phyloP scores from a whole-genome alignment of 2,797 vertebrate species.

The Carduelis carduelis region DNA sequence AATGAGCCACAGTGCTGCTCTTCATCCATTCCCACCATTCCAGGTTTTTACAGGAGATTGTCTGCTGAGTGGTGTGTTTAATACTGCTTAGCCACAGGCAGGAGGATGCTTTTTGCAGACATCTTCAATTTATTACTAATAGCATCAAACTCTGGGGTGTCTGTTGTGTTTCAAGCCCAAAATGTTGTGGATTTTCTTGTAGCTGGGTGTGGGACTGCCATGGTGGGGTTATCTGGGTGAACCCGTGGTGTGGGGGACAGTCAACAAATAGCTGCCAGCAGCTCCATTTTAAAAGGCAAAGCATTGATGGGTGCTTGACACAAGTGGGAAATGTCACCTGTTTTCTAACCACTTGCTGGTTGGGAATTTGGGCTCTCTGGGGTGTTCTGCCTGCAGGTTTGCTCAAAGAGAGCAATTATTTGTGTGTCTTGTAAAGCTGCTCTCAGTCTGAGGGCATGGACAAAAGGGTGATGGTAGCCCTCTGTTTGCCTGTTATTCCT shows the following conservation, averaged over 20 bases:
- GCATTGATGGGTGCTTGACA: not conserved
- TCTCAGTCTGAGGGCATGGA: not conserved
- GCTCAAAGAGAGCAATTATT: conserved; percentile 32
- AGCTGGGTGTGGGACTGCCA: not conserved
- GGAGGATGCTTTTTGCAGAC: not conserved
- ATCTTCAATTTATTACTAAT: not conserved
- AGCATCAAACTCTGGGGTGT: not conserved
- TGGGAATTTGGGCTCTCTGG: not conserved
- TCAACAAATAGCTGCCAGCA: not conserved
- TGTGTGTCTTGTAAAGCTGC: not conserved
- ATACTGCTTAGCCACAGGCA: not conserved
- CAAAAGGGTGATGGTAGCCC: not conserved
- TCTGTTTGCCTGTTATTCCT: conserved; percentile 33
- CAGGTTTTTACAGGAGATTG: not conserved
- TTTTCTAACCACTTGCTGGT: not conserved
- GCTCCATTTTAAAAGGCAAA: not conserved
- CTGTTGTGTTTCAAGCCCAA: not conserved
- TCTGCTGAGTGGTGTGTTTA: not conserved
- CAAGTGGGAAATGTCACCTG: not conserved
- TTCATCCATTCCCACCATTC: not conserved
- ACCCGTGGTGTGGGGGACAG: fast-evolving
- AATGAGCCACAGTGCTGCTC: not conserved
- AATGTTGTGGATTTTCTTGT: not conserved
- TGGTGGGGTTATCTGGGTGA: not conserved
- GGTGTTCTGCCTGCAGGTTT: not conserved